A percentile compares a stretch with the other conserved stretches of the same genome.
Conservation (phyloP, 2,888 invertebrate species). For the Crepidodera aurea region DNA sequence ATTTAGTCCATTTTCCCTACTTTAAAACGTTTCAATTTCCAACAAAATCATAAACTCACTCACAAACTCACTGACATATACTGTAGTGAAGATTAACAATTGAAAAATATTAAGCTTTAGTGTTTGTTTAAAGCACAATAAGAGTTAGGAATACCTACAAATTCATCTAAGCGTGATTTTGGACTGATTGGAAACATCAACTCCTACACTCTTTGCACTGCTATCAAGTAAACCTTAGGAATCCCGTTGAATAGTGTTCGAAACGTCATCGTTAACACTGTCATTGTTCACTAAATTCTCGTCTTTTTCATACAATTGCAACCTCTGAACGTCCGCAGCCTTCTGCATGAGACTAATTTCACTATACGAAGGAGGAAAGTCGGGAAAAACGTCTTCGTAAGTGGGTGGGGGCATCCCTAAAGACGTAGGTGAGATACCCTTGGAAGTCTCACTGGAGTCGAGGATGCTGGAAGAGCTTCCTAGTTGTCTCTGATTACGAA, state of each 20-base stretch:
- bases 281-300: slow-evolving; percentile 15
- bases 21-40: too few species aligned
- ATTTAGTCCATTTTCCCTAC: too few species aligned
- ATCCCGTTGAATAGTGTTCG: background rate
- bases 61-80: too few species aligned
- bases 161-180: background rate
- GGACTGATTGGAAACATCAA: background rate
- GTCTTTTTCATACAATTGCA: slow-evolving; percentile 8
- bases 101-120: too few species aligned
- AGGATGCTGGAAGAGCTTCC: slow-evolving; percentile 61
- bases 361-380: slow-evolving; percentile 60
- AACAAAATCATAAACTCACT: too few species aligned
- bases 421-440: slow-evolving; percentile 63
- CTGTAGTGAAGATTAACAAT: too few species aligned
- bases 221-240: background rate
- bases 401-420: slow-evolving; percentile 64
- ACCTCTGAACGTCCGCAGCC: slow-evolving; percentile 2
- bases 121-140: too few species aligned
- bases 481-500: slow-evolving; percentile 59
- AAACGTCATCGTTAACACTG: background rate
- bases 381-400: slow-evolving; percentile 64
- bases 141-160: too few species aligned
- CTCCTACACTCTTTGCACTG: background rate
- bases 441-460: slow-evolving; percentile 65
- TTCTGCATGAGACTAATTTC: slow-evolving; percentile 55